Evolutionary conservation across 2,113 vertebrate species (phyloP), one percentile per base, ranked within the genome.

Genomic region (Bubalus kerabau): DNA sequence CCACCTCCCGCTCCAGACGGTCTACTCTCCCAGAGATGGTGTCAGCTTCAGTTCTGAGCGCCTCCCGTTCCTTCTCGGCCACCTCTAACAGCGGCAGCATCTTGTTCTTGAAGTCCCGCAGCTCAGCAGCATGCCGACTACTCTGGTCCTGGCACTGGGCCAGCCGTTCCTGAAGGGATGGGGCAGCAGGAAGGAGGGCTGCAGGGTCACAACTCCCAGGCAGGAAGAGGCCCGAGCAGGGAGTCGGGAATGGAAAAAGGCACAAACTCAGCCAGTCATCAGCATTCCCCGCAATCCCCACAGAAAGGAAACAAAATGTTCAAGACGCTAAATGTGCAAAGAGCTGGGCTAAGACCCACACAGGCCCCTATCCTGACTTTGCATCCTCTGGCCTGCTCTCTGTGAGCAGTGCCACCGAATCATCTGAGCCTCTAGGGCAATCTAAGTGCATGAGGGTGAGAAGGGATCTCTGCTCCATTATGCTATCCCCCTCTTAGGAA

Each of bases 61-160:
- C 91, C 71, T 98, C 98, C 40, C 99, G 99, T 56, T 99, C 99
- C 92, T 99, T 99, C 97, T 98, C 99, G 0, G 99, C 98, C 2
- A 98, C 98, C 50, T 99, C 99, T 87, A 99, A 97, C 97, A 99
- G 98, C 6, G 99, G 99, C 50, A 99, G 95, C 14, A 99, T 99
- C 83, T 99, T 99, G 98, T 99, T 99, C 97, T 99, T 99, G 98
- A 99, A 99, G 95, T 99, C 99, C 82, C 99, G 98, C 97, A 99
- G 98, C 98, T 99, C 99, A 0, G 99, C 98, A 85, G 99, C 99
- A 94, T 99, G 99, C 57, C 99, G 99, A 87, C 98, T 99, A 43
- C 99, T 99, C 91, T 99, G 99, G 26, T 99, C 99, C 1, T 99
- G 99, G 99, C 99, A 99, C 94, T 99, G 98, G 0, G 99, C 98